Evolutionary conservation across 2,888 invertebrate species (phyloP), one percentile per base, ranked within the genome.

Genomic region (Pammene aurita): DNA sequence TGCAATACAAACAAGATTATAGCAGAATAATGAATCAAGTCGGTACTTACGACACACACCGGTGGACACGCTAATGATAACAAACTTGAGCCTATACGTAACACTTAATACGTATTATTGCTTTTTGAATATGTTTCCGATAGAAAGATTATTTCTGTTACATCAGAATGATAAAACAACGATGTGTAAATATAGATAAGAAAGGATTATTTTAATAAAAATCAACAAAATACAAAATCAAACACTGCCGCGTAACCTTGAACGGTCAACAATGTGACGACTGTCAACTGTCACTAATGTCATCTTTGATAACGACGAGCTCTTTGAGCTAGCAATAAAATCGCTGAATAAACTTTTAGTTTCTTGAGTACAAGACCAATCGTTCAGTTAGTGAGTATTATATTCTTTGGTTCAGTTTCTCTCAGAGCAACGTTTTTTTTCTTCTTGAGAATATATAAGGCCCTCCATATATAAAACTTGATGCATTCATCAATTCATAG

Each of bases 81-180:
- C 58, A n/a, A 35, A 52, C 7, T 5, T 14, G 26, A 18, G 9
- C n/a, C 34, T 48, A 62, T 56, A 52, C 57, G 68, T 68, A 69
- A 54, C 38, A 42, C 34, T 58, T 57, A 41, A 55, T 48, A 65
- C 41, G 52, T 65, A 60, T 60, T 55, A 26, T 10, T 18, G 16
- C 18, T 26, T 48, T 55, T 13, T 60, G 41, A 69, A 60, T 69
- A 48, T 34, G 38, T 18, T 54, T 63, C 26, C 46, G 16, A 46
- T 55, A 55, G 35, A 52, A 41, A 50, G 54, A 52, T 58, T 52
- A 54, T 18, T 60, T 5, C 74, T 76, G 77, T 83, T 80, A 81
- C 81, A 80, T 83, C 81, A 84, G 78, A 72, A 66, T 71, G 79
- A 78, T 79, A 77, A 73, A 34, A 55, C 62, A 73, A 70, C 68